Evolutionary conservation across 2,113 vertebrate species (phyloP), one percentile per base, ranked within the genome.

Genomic region (Erythrocebus patas): DNA sequence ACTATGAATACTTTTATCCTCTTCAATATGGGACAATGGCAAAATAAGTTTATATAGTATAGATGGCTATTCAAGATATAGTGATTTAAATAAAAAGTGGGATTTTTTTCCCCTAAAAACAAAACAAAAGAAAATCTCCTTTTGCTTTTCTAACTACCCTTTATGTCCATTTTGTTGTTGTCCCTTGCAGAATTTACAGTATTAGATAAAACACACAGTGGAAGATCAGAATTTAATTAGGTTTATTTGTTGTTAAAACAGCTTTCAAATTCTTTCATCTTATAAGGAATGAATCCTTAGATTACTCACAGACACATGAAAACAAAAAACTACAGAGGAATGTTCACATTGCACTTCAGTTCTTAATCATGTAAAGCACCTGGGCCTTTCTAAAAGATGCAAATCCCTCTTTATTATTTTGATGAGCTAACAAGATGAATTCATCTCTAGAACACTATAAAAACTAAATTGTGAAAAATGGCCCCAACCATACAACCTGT

Each of bases 181-280:
- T 89, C 68, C 52, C 81, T 95, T 88, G 45, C 55, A 93, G 50
- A 92, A 97, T 89, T 88, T 94, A 81, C 48, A 87, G 17, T 89
- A 25, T 72, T 75, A 95, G 72, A 82, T n/a, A 81, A 72, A 92
- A 84, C 32, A 89, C 59, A 80, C 32, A 48, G 43, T 76, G 10
- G 5, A 88, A 85, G 57, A 93, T 93, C 79, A 84, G 89, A 91
- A 93, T 90, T 95, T 96, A 96, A 92, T 97, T 76, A 92, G 38
- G 40, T 86, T 95, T 95, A 73, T 78, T 94, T 97, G 76, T 91
- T 95, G 50, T 94, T 95, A 68, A 40, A 75, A 84, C n/a, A 73
- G 73, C 82, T 93, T 97, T 97, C 40, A 79, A 40, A 80, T 85
- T 95, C 73, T 97, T 96, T 93, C 20, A 59, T 96, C 75, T 92